Base-by-base conservation (phyloP, 2,113 vertebrate genomes). In the Catharus bicknelli region DNA sequence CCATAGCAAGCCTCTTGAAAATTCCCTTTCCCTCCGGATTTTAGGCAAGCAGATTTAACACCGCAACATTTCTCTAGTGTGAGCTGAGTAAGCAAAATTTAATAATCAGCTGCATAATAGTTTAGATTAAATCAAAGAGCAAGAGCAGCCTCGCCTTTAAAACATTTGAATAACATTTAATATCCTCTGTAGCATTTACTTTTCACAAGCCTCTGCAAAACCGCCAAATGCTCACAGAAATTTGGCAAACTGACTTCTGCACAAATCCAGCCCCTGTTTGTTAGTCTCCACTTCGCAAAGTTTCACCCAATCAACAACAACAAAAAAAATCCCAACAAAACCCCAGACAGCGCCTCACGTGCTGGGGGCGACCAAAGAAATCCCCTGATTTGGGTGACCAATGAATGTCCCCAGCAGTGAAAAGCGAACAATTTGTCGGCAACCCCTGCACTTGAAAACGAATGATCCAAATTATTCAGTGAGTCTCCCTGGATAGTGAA, bases 401-500 rank as follows among this genome's bases (percentile, higher is more conserved):
- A 80, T 91, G 92, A 93, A 92, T 7, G 78, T 93, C 48, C 89
- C 86, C 82, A n/a, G 84, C 3, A 50, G 47, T 94, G 95, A 96
- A 96, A 93, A 92, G 94, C 9, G 29, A 94, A 90, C 93, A 77
- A 94, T 94, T 95, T 95, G 91, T 95, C 87, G 72, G 82, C 94
- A 91, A 91, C 62, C 89, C 87, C 45, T 51, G 84, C 62, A 85
- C 93, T 95, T 94, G 90, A 94, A 89, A 94, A 96, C 91, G 78
- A 94, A 77, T 29, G 86, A 94, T 95, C 93, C 95, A 80, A 96
- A 96, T 95, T 96, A 95, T 95, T 89, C 93, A 95, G 78, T 64
- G 21, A 94, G 93, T 70, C 91, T 96, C 93, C 82, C 82, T 36
- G 93, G 96, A 92, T 94, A 94, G 93, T 80, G 93, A 96, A 94